Conservation (phyloP, 2,797 vertebrate genomes). For the Microchirus variegatus region DNA sequence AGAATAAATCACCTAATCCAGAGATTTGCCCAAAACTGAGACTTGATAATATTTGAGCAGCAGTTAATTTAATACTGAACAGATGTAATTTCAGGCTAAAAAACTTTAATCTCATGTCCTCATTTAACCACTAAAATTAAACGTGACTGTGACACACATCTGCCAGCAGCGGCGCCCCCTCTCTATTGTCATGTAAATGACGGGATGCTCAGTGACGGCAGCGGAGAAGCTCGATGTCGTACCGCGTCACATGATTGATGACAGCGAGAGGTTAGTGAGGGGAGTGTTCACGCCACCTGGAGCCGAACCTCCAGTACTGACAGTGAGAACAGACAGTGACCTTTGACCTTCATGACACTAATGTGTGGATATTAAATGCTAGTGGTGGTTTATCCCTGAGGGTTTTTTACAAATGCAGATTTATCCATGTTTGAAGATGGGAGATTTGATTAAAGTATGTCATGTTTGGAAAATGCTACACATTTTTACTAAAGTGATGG, state of each 20-base stretch:
- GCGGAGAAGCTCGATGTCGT: slow-evolving; percentile 80
- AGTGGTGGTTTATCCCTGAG: too few relatives aligned
- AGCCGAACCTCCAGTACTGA: slow-evolving; percentile 49
- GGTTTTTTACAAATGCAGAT: too few relatives aligned
- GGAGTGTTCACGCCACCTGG: slow-evolving; percentile 67
- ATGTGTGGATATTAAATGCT: too few relatives aligned
- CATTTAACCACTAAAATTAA: slow-evolving; percentile 15
- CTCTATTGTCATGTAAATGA: slow-evolving; percentile 80
- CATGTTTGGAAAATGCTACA: too few relatives aligned
- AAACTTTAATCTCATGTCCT: background rate
- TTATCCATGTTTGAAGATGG: too few relatives aligned
- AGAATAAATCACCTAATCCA: too few relatives aligned
- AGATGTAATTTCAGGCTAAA: background rate
- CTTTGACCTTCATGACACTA: background rate
- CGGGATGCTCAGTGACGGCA: slow-evolving; percentile 72
- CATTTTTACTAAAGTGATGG: too few relatives aligned
- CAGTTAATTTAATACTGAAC: too few relatives aligned
- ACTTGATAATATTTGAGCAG: too few relatives aligned
- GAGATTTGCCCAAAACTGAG: too few relatives aligned
- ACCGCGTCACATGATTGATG: slow-evolving; percentile 88
- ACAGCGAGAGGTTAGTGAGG: slow-evolving; percentile 83
- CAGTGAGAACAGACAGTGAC: background rate
- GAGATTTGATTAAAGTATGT: too few relatives aligned
- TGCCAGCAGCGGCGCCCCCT: slow-evolving; percentile 52
- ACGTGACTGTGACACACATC: slow-evolving; percentile 53